Conservation (phyloP, 2,797 vertebrate genomes). For the Lophura swinhoii region DNA sequence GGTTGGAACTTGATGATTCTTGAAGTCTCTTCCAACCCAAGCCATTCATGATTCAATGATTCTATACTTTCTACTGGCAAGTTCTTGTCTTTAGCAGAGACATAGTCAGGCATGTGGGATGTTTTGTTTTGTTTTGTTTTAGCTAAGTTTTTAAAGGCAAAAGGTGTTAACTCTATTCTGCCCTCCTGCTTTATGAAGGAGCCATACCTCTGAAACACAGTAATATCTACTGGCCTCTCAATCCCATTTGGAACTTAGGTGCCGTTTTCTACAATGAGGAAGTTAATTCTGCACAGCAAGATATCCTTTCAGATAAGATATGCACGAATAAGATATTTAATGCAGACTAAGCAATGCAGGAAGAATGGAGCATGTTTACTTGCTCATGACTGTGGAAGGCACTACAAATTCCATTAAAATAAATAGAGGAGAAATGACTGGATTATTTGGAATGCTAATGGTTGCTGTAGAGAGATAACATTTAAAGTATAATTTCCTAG, state of each 20-base stretch:
- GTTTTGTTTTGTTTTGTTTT: background rate
- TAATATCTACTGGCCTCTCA: background rate
- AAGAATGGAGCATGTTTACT: background rate
- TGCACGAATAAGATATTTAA: background rate
- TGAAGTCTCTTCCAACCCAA: too few relatives aligned
- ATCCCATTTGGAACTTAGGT: constrained; percentile 4
- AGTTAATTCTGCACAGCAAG: background rate
- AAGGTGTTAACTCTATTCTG: background rate
- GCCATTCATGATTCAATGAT: too few relatives aligned
- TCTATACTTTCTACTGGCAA: constrained; percentile 15
- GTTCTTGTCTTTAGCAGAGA: constrained; percentile 23
- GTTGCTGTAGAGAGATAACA: background rate
- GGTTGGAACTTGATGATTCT: too few relatives aligned
- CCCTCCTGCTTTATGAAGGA: background rate
- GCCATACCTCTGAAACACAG: background rate
- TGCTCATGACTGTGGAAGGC: background rate
- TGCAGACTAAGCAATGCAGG: background rate
- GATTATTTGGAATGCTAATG: background rate
- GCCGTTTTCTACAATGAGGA: background rate
- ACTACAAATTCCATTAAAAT: background rate
- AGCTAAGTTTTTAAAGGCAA: background rate
- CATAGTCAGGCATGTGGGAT: background rate
- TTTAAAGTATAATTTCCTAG: background rate
- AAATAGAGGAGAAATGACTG: background rate
- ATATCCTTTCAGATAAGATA: background rate